These are phyloP conservation scores for Netelia fuscicornis DNA, from an alignment of 2,888 invertebrate genomes.

Conservation along the genomic window DNA sequence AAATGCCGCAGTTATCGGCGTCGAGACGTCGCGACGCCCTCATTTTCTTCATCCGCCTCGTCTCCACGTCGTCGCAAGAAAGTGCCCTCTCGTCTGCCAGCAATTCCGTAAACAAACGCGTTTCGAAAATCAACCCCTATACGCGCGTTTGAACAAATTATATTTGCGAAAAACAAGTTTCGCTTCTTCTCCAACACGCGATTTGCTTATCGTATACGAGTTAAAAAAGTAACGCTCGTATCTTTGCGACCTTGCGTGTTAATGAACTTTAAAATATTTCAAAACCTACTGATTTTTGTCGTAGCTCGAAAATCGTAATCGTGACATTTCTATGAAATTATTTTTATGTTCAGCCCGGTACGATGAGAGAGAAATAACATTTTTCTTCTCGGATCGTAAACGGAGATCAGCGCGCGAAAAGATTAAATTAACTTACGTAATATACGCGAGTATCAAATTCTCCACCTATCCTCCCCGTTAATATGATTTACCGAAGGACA, in stretches of 20 bases:
- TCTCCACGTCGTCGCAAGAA: slow-evolving; percentile 54
- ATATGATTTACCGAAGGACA: slow-evolving; percentile 60
- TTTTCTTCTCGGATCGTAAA: not conserved
- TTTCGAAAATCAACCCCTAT: slow-evolving; percentile 11
- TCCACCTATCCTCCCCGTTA: slow-evolving; percentile 48
- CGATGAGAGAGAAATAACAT: not conserved
- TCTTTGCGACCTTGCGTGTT: not conserved
- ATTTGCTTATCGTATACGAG: not conserved
- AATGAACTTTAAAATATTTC: not conserved
- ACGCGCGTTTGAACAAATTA: slow-evolving; percentile 35
- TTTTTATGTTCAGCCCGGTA: not conserved
- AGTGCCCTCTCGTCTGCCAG: slow-evolving; percentile 65
- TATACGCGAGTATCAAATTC: not conserved
- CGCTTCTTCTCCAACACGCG: too few species aligned
- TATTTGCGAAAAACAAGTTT: not conserved
- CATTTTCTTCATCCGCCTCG: slow-evolving; percentile 67
- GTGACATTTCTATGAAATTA: not conserved
- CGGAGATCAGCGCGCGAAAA: not conserved
- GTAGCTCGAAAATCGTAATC: not conserved
- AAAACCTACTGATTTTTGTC: too few species aligned
- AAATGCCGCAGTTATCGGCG: slow-evolving; percentile 69
- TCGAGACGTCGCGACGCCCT: slow-evolving; percentile 73
- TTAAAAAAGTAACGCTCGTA: not conserved
- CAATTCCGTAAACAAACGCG: slow-evolving; percentile 67
- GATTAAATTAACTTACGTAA: not conserved